phyloP scores from a whole-genome alignment of 2,113 vertebrate species.

The Callaeas wilsoni region DNA sequence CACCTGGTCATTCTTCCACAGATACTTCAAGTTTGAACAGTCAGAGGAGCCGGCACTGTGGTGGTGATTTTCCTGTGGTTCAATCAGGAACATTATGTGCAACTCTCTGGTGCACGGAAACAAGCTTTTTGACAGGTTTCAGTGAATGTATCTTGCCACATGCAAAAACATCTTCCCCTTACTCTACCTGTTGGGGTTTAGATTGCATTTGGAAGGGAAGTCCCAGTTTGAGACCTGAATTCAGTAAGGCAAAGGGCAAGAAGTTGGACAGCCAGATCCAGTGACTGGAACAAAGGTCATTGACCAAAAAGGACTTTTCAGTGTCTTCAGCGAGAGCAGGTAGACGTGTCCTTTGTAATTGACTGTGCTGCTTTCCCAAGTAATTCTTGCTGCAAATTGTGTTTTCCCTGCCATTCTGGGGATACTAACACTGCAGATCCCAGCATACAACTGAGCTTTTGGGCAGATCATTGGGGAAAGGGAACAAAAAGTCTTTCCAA shows the following conservation, averaged over 20 bases:
- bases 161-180: neutral
- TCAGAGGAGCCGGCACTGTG: neutral
- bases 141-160: neutral
- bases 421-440: neutral
- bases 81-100: neutral
- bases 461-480: neutral
- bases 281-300: neutral
- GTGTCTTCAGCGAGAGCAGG: neutral
- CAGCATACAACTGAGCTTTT: neutral
- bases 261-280: neutral
- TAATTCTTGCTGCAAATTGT: neutral
- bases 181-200: neutral
- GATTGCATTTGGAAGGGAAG: neutral
- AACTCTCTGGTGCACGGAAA: neutral
- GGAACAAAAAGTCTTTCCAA: neutral
- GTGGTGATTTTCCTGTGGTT: neutral
- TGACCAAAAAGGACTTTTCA: neutral
- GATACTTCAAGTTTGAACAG: neutral
- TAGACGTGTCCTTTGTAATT: neutral
- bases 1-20: neutral
- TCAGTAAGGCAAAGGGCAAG: neutral
- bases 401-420: neutral
- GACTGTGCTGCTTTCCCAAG: neutral
- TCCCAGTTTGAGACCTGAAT: neutral
- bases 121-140: neutral